A percentile compares a stretch with the other conserved stretches of the same genome.
Evolutionary conservation across 2,888 invertebrate species (phyloP).

Genomic region (Argynnis bischoffii): DNA sequence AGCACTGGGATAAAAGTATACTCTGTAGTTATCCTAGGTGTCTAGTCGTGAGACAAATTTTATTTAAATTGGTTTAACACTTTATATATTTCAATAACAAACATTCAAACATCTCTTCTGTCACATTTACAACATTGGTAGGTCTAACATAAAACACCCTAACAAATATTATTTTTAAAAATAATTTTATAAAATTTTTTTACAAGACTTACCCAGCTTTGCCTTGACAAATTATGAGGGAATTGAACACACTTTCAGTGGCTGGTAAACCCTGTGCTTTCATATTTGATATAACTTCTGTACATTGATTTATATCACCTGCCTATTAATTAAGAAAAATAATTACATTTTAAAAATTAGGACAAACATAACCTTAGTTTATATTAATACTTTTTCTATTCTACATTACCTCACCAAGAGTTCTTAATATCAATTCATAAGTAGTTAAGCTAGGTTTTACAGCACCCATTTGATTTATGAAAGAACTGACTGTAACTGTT

Average conservation of each 20-base stretch:
- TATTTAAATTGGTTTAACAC: too few relatives aligned
- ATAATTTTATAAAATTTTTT: not conserved
- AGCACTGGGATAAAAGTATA: too few relatives aligned
- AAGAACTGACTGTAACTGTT: constrained; percentile 65
- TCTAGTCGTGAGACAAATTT: too few relatives aligned
- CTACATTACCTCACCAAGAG: constrained; percentile 75
- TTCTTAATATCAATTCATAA: constrained; percentile 81
- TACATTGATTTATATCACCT: constrained; percentile 82
- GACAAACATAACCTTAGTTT: not conserved
- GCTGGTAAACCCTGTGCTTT: constrained; percentile 76
- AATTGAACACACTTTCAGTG: constrained; percentile 82
- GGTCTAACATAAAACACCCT: not conserved
- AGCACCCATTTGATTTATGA: constrained; percentile 73
- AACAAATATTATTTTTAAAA: not conserved
- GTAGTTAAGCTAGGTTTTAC: constrained; percentile 75
- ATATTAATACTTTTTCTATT: constrained; percentile 19
- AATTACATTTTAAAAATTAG: not conserved
- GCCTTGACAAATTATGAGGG: constrained; percentile 83
- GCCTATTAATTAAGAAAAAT: constrained; percentile 49
- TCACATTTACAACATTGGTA: not conserved
- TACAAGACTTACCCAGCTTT: constrained; percentile 69
- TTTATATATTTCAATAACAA: too few relatives aligned
- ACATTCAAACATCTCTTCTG: too few relatives aligned
- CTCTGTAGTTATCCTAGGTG: too few relatives aligned
- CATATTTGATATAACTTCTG: constrained; percentile 83